phyloP scores from a whole-genome alignment of 2,113 vertebrate species.

The Osmerus eperlanus region DNA sequence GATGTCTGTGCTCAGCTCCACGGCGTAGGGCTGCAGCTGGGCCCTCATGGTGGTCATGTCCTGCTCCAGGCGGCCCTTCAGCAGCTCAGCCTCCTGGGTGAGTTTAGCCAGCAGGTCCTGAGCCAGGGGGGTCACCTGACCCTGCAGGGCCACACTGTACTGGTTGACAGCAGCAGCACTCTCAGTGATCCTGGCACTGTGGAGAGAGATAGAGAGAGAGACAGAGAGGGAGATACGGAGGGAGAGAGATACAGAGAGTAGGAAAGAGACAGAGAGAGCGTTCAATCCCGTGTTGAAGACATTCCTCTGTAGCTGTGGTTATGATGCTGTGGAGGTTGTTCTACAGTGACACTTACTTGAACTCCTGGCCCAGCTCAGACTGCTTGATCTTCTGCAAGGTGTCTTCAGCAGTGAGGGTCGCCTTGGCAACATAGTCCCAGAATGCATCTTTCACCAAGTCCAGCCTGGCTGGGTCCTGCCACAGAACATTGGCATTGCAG shows the following conservation, averaged over 20 bases:
- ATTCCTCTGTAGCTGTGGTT: not conserved
- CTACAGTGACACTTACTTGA: constrained; percentile 49
- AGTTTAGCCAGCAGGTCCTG: constrained; percentile 31
- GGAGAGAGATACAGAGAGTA: not conserved
- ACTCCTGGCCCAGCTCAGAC: constrained; percentile 47
- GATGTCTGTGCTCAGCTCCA: constrained; percentile 64
- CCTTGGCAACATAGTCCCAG: constrained; percentile 61
- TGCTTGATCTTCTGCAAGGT: constrained; percentile 49
- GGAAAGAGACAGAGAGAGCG: not conserved
- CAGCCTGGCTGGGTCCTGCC: constrained; percentile 49
- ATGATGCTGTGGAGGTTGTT: not conserved
- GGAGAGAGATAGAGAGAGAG: not conserved
- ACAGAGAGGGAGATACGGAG: not conserved
- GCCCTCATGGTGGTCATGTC: constrained; percentile 34
- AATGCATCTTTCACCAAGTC: constrained; percentile 63
- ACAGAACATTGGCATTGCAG: constrained; percentile 62
- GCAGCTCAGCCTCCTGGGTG: constrained; percentile 49
- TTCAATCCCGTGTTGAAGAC: not conserved
- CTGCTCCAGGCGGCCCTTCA: constrained; percentile 49
- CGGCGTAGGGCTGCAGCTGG: constrained; percentile 41
- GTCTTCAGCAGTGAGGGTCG: constrained; percentile 52
- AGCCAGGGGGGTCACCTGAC: constrained; percentile 38
- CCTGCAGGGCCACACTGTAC: constrained; percentile 28
- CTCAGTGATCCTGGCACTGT: constrained; percentile 36
- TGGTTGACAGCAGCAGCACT: constrained; percentile 27